Evolutionary conservation across 1,140 invertebrate species (phyloP).

Genomic region (Drosophila ironensis): DNA sequence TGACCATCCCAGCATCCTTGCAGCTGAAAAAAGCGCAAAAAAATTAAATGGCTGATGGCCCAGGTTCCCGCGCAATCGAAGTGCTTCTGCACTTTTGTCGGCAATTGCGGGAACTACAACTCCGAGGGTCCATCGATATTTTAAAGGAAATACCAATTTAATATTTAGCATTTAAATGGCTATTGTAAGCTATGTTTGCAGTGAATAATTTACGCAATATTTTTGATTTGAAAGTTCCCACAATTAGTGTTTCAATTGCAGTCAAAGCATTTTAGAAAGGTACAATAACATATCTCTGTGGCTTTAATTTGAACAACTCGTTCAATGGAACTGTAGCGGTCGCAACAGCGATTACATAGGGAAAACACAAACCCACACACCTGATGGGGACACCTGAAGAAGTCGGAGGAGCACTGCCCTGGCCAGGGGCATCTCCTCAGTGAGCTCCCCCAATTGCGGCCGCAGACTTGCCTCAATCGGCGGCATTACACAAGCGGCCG

Average conservation of each 20-base stretch:
- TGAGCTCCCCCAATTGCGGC: conserved; percentile 40
- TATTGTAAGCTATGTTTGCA: too few species aligned
- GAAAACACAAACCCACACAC: conserved; percentile 15
- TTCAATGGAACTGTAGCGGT: neutral
- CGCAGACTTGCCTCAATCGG: conserved; percentile 64
- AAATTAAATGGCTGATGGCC: conserved; percentile 36
- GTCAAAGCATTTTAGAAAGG: too few species aligned
- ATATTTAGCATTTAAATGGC: too few species aligned
- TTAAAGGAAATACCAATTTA: too few species aligned
- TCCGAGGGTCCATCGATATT: neutral
- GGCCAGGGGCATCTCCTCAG: conserved; percentile 36
- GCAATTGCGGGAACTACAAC: conserved; percentile 39
- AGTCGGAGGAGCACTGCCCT: conserved; percentile 26
- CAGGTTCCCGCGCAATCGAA: conserved; percentile 1
- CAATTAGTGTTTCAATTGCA: too few species aligned
- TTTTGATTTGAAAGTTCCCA: too few species aligned
- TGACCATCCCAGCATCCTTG: conserved; percentile 52
- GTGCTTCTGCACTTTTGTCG: conserved; percentile 38
- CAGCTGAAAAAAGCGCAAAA: conserved; percentile 49
- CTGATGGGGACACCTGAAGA: conserved; percentile 30
- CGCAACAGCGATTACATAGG: neutral
- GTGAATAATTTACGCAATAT: too few species aligned
- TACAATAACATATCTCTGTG: too few species aligned
- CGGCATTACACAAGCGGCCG: conserved; percentile 65
- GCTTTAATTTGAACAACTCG: too few species aligned